Conservation (phyloP, 2,888 invertebrate species). For the Cepaea hortensis region DNA sequence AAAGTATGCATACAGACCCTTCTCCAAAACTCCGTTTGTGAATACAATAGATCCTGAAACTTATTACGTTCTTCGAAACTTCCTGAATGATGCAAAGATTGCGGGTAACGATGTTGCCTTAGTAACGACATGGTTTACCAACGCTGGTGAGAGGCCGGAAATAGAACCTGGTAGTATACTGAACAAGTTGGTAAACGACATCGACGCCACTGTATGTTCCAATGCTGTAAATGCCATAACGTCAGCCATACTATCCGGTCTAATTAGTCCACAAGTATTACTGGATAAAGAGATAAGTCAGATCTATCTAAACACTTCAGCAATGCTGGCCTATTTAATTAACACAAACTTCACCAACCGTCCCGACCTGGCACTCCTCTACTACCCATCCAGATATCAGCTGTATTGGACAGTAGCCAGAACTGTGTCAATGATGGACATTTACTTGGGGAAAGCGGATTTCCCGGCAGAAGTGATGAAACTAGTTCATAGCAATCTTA, state of each 20-base stretch:
- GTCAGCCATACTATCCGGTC: neutral
- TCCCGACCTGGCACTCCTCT: neutral
- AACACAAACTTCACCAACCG: neutral
- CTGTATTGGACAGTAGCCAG: slow-evolving; percentile 6
- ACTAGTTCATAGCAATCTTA: neutral
- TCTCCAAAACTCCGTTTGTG: neutral
- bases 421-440: neutral
- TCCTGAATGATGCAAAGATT: neutral
- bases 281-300: neutral
- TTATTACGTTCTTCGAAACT: neutral
- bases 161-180: neutral
- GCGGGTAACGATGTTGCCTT: neutral
- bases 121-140: neutral
- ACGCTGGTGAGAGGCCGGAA: neutral
- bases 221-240: slow-evolving; percentile 20
- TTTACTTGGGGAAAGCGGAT: neutral
- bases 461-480: neutral
- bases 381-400: neutral
- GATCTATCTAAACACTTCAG: neutral
- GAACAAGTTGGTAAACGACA: neutral
- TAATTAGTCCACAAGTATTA: neutral
- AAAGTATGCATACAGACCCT: neutral
- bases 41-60: slow-evolving; percentile 1
- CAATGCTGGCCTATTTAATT: neutral
- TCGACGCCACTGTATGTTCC: neutral